Conservation (phyloP, 2,888 invertebrate species). For the Cantharis rustica region DNA sequence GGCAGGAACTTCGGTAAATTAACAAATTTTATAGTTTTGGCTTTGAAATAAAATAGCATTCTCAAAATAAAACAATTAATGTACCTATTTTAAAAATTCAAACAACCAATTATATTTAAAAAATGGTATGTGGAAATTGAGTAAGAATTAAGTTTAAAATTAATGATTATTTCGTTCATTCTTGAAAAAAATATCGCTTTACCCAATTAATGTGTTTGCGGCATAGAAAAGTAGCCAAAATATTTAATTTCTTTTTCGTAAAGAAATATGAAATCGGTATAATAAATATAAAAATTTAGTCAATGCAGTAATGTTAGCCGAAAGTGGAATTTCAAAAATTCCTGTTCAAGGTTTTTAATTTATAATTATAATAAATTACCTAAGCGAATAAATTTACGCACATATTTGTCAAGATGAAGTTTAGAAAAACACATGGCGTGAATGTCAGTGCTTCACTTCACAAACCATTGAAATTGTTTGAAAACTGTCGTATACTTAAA, state of each 20-base stretch:
- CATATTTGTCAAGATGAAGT: constrained; percentile 1
- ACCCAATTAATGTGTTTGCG: background rate
- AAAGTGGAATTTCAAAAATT: background rate
- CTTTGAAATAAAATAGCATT: background rate
- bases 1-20: background rate
- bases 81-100: background rate
- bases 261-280: background rate
- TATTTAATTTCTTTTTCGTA: background rate
- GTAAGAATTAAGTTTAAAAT: background rate
- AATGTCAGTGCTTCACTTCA: constrained; percentile 30
- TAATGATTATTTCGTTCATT: background rate
- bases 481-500: constrained; percentile 31
- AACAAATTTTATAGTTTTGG: background rate
- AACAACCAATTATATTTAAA: background rate
- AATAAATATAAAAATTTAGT: background rate
- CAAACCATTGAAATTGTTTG: constrained; percentile 28
- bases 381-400: background rate
- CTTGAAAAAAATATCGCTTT: background rate
- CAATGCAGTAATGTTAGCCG: background rate
- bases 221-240: background rate
- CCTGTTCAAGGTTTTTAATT: background rate
- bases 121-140: background rate
- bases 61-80: background rate
- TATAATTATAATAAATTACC: background rate
- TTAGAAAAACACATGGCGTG: constrained; percentile 14